Base-by-base conservation (phyloP, 2,113 vertebrate genomes). In the Microcebus murinus region DNA sequence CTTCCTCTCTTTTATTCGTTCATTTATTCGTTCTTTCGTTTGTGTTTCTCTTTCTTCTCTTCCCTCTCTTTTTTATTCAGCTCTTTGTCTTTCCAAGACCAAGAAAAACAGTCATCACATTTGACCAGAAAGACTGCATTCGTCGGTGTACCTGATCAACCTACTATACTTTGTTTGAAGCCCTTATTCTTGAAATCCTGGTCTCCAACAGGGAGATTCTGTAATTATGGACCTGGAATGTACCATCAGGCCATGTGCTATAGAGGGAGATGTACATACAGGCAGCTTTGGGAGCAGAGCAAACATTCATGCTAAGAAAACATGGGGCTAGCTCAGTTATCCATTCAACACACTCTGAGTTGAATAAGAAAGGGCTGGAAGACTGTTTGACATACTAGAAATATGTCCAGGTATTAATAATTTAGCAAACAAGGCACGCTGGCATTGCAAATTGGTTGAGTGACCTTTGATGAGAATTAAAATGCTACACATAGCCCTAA, bases 381-480 rank as follows among this genome's bases (percentile, higher is more conserved):
- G 21, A 6, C 21, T 63, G n/a, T 71, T 89, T 87, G 87, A 87
- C n/a, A 63, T 2, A 61, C 2, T 91, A 95, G 94, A 96, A 98
- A 95, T 86, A 97, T 0, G 17, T 59, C 4, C 27, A 89, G 70
- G 65, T 93, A 57, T 57, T 21, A 57, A 57, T 21, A 87, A 73
- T 94, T 57, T 67, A 89, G 86, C 68, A 90, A 94, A 91, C 2
- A 94, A 91, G 84, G 61, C 45, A 68, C 63, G 27, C 73, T 90
- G 96, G 93, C 21, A 61, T 84, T 97, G 67, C 87, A 96, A 91
- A 97, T 97, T 89, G 90, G 50, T 65, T 96, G 95, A 97, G 88
- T 97, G 96, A 98, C 85, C 92, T 98, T 98, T 98, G 93, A 85
- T 91, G 94, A 97, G 67, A 93, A 96, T 95, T 71, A 91, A 96